Base-by-base conservation (phyloP, 53 echinoderm and acorn worm species). In the Glandiceps talaboti region DNA sequence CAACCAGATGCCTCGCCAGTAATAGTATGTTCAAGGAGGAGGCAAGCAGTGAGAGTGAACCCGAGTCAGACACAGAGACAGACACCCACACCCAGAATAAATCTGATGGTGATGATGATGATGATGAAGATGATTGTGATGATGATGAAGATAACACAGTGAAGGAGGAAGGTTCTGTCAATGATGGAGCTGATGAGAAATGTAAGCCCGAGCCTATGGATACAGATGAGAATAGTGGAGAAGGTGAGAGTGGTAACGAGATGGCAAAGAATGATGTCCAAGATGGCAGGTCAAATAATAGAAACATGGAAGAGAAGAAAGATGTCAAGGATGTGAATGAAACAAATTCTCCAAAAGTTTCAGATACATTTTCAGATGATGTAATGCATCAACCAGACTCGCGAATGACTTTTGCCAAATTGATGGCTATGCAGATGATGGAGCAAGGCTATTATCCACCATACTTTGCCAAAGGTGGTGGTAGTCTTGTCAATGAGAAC, bases 1-100 rank as follows among this genome's bases (percentile, higher is more conserved):
- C 79, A n/a, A 33, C 33, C 33, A 32, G 79, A 33, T 79, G 79
- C 26, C 79, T 79, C 1, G 33, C 79, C 27, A 33, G 27, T 33
- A 27, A 79, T 28, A 20, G 64, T 20, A 20, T 45, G 6, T 45
- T 45, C 64, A 45, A 45, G 20, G 33, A 32, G 26, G 79, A 79
- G 1, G 20, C 20, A 20, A 45, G 64, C 64, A 45, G 64, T 45
- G 64, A 45, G 6, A 45, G 64, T 45, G 64, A 45, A 6, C 6
- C 64, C 6, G 64, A 45, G 64, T 45, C 64, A 12, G 64, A 45
- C 20, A 20, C 6, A 12, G 64, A 45, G 20, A 20, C n/a, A n/a
- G n/a, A n/a, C n/a, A n/a, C n/a, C n/a, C n/a, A n/a, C n/a, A 20
- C 6, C 20, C 64, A 45, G 20, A 45, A 20, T 20, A 45, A 45